These are phyloP conservation scores for Acronicta aceris DNA, from an alignment of 2,888 invertebrate genomes.

Conservation along the genomic window DNA sequence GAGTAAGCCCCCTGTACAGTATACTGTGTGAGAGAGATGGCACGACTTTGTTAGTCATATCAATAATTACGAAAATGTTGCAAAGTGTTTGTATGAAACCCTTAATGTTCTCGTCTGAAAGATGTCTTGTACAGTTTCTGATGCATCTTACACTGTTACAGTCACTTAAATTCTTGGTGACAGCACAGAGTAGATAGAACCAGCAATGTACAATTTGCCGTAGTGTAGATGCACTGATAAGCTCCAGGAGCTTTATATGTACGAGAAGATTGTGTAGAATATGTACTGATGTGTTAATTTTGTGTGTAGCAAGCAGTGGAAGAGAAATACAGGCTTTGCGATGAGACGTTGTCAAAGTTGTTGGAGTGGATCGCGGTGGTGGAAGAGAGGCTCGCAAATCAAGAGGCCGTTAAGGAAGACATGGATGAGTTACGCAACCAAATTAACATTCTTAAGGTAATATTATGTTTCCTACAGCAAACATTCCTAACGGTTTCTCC, in stretches of 20 bases:
- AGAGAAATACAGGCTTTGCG: slow-evolving; percentile 97
- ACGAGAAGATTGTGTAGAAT: slow-evolving; percentile 14
- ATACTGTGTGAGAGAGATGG: too few relatives aligned
- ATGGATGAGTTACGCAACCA: slow-evolving; percentile 96
- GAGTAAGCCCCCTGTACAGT: too few relatives aligned
- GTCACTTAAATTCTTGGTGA: slow-evolving; percentile 37
- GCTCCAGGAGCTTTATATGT: slow-evolving; percentile 53
- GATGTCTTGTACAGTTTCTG: slow-evolving; percentile 46
- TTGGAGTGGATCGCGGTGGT: slow-evolving; percentile 96
- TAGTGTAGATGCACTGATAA: slow-evolving; percentile 60
- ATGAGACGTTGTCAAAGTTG: slow-evolving; percentile 95
- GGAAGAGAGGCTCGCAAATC: slow-evolving; percentile 95
- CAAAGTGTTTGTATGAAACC: slow-evolving; percentile 35
- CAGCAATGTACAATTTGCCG: slow-evolving; percentile 61
- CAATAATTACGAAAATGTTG: slow-evolving; percentile 19
- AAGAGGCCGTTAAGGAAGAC: slow-evolving; percentile 96
- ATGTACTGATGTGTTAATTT: slow-evolving; percentile 51
- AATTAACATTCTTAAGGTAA: slow-evolving; percentile 95
- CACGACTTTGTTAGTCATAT: background rate
- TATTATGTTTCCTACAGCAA: background rate
- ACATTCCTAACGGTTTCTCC: too few relatives aligned
- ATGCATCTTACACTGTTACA: slow-evolving; percentile 26
- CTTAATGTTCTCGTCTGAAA: slow-evolving; percentile 28
- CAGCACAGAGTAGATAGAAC: slow-evolving; percentile 67
- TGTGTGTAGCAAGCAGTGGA: slow-evolving; percentile 96